Base-by-base conservation (phyloP, 2,888 invertebrate species). In the Lydus trimaculatus region DNA sequence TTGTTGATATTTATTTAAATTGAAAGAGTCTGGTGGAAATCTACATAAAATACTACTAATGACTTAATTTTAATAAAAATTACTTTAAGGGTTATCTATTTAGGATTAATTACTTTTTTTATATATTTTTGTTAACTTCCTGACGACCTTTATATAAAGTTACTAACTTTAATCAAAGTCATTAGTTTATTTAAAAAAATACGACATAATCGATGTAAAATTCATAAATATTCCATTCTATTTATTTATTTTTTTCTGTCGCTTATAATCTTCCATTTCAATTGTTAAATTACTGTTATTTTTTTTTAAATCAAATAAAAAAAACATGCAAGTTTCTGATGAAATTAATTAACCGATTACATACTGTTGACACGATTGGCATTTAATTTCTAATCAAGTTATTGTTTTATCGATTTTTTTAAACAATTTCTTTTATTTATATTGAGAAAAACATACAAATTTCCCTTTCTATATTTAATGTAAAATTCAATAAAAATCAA, bases 101-200 rank as follows among this genome's bases (percentile, higher is more conserved):
- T 15, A 17, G 17, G 15, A 28, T 56, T 13, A 25, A n/a, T n/a
- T n/a, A n/a, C n/a, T n/a, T n/a, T n/a, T 56, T 13, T 56, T 52
- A 20, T 23, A 9, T 11, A 23, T n/a, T 56, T 28, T 56, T 56
- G 1, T 56, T 1, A 56, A 56, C 23, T 56, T 56, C 56, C 56
- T 56, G 28, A n/a, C 56, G 56, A 56, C 56, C 56, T 56, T n/a
- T n/a, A n/a, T n/a, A n/a, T 56, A 28, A 56, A 56, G 20, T 23
- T 52, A 13, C n/a, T 3, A 33, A 6, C 5, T 13, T 56, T 56
- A 56, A 56, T 56, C 56, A 56, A 28, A 56, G 56, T 56, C 56
- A 56, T 56, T 28, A 28, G 11, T 28, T 25, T 23, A 56, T 56
- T 56, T 9, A 20, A 48, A 8, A 4, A n/a, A 17, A 20, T 48